Evolutionary conservation across 2,797 vertebrate genomes (phyloP).

Genomic region (Bufotes viridis): DNA sequence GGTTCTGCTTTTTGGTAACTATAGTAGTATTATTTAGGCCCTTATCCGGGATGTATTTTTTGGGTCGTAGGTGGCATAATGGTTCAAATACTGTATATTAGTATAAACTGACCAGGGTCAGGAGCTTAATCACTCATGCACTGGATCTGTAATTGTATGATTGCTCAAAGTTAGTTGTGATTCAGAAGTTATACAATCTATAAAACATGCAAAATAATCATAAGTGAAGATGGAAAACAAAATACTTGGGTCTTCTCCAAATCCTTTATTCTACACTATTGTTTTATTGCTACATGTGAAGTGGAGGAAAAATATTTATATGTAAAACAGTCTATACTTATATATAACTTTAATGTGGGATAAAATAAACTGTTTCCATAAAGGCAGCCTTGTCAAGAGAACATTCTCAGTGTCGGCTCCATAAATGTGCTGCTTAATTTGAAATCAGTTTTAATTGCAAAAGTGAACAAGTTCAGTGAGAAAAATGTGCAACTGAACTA

Average conservation of each 20-base stretch:
- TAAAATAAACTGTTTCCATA: conserved; percentile 45
- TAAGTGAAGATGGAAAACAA: background rate
- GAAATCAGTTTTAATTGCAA: conserved; percentile 28
- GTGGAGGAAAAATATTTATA: conserved; percentile 27
- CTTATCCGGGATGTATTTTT: background rate
- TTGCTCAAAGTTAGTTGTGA: background rate
- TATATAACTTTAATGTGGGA: conserved; percentile 49
- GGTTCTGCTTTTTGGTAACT: no score
- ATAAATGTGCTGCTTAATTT: conserved; percentile 48
- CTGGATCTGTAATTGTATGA: background rate
- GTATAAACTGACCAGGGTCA: background rate
- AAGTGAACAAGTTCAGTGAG: conserved; percentile 26
- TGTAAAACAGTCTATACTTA: conserved; percentile 31
- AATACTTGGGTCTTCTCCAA: background rate
- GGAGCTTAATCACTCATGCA: background rate
- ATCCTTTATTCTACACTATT: conserved; percentile 9
- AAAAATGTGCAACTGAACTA: conserved; percentile 40
- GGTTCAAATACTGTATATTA: background rate
- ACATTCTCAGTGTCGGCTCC: conserved; percentile 25
- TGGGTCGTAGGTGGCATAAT: background rate
- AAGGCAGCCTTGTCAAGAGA: conserved; percentile 21
- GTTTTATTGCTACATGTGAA: conserved; percentile 24
- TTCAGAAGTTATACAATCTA: background rate
- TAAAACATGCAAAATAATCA: background rate
- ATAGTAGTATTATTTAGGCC: background rate